Base-by-base conservation (phyloP, 2,797 vertebrate species). In the Fistularia commersonii region DNA sequence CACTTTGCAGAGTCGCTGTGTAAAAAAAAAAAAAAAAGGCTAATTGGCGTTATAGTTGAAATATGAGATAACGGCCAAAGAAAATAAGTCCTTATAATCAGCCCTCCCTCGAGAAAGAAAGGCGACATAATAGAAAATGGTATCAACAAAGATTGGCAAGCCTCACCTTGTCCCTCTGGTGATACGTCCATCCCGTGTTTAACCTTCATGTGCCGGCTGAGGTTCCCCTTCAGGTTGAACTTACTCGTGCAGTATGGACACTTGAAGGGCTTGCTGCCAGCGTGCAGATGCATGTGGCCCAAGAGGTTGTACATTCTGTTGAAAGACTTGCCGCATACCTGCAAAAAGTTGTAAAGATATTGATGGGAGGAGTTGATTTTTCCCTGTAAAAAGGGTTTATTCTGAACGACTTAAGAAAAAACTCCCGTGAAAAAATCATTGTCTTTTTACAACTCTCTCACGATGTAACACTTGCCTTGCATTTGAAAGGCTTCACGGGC, bases 261-360 rank as follows among this genome's bases (percentile, higher is more conserved):
- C 90, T 98, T 98, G 88, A 98, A 98, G 69, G 96, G 96, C 76
- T 98, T 98, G 88, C 94, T 97, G 59, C 95, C 95, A 0, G 96
- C 95, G 0, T 98, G 96, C 58, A 98, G 93, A 60, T 98, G 96
- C 96, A 98, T 98, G 86, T 98, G 96, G 41, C 96, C 96, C 87
- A 98, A 90, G 54, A 98, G 93, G 89, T 98, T 98, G 90, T 98
- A 98, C 96, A 98, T 98, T 88, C 96, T 92, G 84, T 98, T 98
- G 87, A 98, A 98, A 65, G 95, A 96, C 69, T 98, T 98, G 12
- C 95, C 95, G 1, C 96, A 98, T n/a, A 98, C 96, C 96, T 98
- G 75, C 3, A 13, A n/a, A 61, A 41, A 40, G 15, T 23, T 41
- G 40, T 9, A 48, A 7, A 2, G 13, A 51, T 8, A 41, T 6